These are phyloP conservation scores for Tenodera sinensis DNA, from an alignment of 2,888 invertebrate genomes.

Conservation along the genomic window DNA sequence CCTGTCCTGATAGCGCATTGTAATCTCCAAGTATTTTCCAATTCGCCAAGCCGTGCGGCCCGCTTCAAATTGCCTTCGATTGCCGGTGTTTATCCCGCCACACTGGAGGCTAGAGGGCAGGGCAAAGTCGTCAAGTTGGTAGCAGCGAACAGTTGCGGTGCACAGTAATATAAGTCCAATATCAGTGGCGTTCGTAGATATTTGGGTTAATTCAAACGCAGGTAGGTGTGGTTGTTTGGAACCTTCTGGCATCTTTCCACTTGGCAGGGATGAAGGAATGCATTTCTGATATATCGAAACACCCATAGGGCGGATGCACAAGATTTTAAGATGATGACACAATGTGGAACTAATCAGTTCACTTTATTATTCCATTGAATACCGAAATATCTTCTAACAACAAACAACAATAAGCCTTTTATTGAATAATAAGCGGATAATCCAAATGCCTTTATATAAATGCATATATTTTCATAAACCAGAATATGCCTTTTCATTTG, in stretches of 20 bases:
- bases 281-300: not conserved
- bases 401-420: no score
- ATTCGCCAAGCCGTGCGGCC: conserved; percentile 5
- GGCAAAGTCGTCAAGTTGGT: not conserved
- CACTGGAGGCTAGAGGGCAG: not conserved
- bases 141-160: not conserved
- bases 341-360: no score
- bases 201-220: not conserved
- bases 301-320: not conserved
- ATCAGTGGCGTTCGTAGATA: not conserved
- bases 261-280: not conserved
- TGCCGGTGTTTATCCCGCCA: not conserved
- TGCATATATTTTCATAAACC: no score
- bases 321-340: not conserved
- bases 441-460: no score
- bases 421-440: no score
- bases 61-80: conserved; percentile 9
- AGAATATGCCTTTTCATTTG: no score
- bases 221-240: not conserved
- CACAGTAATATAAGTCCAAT: not conserved
- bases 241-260: not conserved
- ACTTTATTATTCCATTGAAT: no score
- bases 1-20: conserved; percentile 4
- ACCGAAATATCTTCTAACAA: no score
- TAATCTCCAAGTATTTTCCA: conserved; percentile 11